These are phyloP conservation scores for Siniperca scherzeri DNA, from an alignment of 2,797 vertebrate species.

Conservation along the genomic window DNA sequence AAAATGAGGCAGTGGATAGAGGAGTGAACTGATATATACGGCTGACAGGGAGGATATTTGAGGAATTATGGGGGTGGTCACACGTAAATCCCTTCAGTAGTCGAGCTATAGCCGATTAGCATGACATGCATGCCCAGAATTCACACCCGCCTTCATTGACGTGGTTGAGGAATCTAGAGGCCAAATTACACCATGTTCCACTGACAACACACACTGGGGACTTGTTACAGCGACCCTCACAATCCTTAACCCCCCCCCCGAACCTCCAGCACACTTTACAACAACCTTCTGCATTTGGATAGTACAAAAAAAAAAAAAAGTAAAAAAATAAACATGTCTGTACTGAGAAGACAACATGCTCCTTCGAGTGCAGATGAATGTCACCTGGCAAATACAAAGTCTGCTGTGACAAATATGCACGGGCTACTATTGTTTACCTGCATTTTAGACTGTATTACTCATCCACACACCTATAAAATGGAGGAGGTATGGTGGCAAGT, in stretches of 20 bases:
- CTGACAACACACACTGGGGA: constrained; percentile 60
- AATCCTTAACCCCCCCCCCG: constrained; percentile 2
- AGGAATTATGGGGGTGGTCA: constrained; percentile 60
- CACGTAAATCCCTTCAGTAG: constrained; percentile 56
- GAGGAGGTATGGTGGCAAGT: not conserved
- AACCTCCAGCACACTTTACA: constrained; percentile 9
- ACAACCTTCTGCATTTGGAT: not conserved
- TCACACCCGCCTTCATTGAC: constrained; percentile 71
- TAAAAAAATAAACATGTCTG: not conserved
- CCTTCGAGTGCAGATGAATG: not conserved
- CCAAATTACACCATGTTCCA: constrained; percentile 70
- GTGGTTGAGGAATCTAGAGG: constrained; percentile 54
- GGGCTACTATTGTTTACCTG: not conserved
- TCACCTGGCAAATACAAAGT: not conserved
- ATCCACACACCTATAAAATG: constrained; percentile 39
- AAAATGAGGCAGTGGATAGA: constrained; percentile 39
- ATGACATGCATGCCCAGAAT: constrained; percentile 74
- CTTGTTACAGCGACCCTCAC: constrained; percentile 37
- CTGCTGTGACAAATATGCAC: not conserved
- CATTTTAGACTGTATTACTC: constrained; percentile 33
- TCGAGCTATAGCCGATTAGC: constrained; percentile 64
- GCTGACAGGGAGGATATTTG: constrained; percentile 52
- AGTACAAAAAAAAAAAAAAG: not conserved
- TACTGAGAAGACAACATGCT: not conserved
- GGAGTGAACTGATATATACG: constrained; percentile 31